A percentile compares a stretch with the other conserved stretches of the same genome.
phyloP scores from a whole-genome alignment of 2,797 vertebrate genomes.

The Pteropus rufus region DNA sequence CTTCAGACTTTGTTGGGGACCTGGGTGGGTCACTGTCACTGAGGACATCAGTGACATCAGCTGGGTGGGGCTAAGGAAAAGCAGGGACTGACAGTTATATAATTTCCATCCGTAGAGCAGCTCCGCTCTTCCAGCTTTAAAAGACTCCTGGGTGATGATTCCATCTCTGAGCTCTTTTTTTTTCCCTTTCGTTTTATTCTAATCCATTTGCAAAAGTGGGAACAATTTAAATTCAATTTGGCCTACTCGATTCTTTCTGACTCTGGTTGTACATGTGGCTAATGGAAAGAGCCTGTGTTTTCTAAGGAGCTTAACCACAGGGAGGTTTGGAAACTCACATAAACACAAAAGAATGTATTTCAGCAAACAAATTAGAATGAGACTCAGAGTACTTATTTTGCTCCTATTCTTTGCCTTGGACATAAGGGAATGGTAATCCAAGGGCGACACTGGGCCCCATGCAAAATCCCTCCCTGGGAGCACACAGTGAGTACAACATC shows the following conservation, averaged over 20 bases:
- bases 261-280: constrained; percentile 37
- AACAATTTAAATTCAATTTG: constrained; percentile 30
- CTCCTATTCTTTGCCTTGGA: constrained; percentile 37
- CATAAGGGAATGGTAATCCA: neutral
- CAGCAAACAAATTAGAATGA: constrained; percentile 44
- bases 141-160: neutral
- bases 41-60: constrained; percentile 9
- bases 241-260: constrained; percentile 23
- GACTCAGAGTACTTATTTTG: constrained; percentile 31
- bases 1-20: neutral
- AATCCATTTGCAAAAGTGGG: neutral
- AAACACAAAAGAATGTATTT: constrained; percentile 60
- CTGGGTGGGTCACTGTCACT: neutral
- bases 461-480: neutral
- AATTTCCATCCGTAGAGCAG: neutral
- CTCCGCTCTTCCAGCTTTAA: neutral
- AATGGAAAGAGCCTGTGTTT: constrained; percentile 68
- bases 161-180: neutral
- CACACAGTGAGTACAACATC: neutral
- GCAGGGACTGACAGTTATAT: neutral
- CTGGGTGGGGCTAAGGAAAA: neutral
- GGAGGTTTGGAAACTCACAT: constrained; percentile 54
- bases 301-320: constrained; percentile 54
- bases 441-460: neutral
- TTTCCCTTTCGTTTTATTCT: neutral